Evolutionary conservation across 2,888 invertebrate genomes (phyloP), one percentile per base, ranked within the genome.

Genomic region (Drosophila acutilabella): DNA sequence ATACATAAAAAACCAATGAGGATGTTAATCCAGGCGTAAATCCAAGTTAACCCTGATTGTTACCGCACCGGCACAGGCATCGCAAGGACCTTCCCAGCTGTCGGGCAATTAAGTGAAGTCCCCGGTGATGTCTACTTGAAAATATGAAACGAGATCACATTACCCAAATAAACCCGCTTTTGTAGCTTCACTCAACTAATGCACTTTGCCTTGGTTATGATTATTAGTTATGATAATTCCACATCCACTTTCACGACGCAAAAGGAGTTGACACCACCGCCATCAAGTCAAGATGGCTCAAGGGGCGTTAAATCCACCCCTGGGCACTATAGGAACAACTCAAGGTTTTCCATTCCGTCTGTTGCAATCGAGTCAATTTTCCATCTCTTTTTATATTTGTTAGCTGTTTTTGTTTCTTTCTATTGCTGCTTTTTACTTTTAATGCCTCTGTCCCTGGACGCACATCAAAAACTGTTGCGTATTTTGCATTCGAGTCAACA

Each of bases 401-500:
- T 20, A 20, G 20, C 20, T 23, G 23, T 23, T 23, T 23, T 23
- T 23, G 23, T 47, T 48, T 42, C 26, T 26, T 30, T 4, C 10
- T n/a, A 16, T 62, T 42, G 33, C 23, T 18, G 40, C 0, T 67
- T 67, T 30, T 48, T 10, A 41, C 26, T 54, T 57, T 47, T 38
- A 57, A 57, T 57, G 62, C 26, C 60, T 11, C 65, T 45, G 60
- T 84, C 89, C 85, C 85, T 62, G 69, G 72, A 64, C 86, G 85
- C 79, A 74, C 85, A 89, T 89, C 81, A 89, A 89, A 81, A 86
- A 85, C 84, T 85, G 84, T 85, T 85, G 84, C 84, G 89, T 88
- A 88, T 88, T 85, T 83, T 78, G 82, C 82, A 84, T 80, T 83
- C 56, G 82, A 65, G 47, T 64, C 62, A 50, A 54, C 74, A 69